These are phyloP conservation scores for Zygogramma bicolorata DNA, from an alignment of 2,888 invertebrate genomes.

Conservation along the genomic window DNA sequence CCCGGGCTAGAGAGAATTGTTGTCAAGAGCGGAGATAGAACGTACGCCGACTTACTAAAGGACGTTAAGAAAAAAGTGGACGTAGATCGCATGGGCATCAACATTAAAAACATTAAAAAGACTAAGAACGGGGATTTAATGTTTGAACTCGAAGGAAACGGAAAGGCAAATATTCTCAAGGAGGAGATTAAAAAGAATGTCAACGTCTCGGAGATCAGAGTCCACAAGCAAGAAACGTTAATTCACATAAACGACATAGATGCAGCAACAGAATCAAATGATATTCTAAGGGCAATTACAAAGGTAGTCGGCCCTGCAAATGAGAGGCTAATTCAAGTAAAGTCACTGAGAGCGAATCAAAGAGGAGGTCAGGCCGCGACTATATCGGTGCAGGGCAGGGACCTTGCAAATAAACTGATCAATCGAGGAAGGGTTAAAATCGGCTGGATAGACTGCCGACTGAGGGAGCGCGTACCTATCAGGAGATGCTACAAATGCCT, in stretches of 20 bases:
- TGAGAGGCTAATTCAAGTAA: too few relatives aligned
- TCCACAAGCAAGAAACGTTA: neutral
- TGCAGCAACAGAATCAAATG: too few relatives aligned
- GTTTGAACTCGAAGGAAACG: neutral
- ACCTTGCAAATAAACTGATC: neutral
- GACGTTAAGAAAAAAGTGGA: neutral
- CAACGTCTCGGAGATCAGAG: neutral
- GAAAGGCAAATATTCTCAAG: slow-evolving; percentile 3
- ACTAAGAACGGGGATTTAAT: neutral
- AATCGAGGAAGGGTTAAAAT: too few relatives aligned
- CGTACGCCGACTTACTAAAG: slow-evolving; percentile 1
- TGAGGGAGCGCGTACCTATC: too few relatives aligned
- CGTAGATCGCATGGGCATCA: slow-evolving; percentile 5
- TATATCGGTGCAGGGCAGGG: neutral
- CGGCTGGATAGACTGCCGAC: too few relatives aligned
- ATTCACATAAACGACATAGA: too few relatives aligned
- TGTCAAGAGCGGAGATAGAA: neutral
- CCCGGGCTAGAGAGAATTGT: neutral
- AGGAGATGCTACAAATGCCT: too few relatives aligned
- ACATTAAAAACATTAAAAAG: slow-evolving; percentile 1
- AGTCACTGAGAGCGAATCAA: too few relatives aligned
- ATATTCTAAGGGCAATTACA: too few relatives aligned
- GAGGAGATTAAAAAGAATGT: neutral
- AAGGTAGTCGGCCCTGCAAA: too few relatives aligned
- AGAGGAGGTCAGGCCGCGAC: too few relatives aligned